Conservation (phyloP, 2,888 invertebrate genomes). For the Iphiclides podalirius region DNA sequence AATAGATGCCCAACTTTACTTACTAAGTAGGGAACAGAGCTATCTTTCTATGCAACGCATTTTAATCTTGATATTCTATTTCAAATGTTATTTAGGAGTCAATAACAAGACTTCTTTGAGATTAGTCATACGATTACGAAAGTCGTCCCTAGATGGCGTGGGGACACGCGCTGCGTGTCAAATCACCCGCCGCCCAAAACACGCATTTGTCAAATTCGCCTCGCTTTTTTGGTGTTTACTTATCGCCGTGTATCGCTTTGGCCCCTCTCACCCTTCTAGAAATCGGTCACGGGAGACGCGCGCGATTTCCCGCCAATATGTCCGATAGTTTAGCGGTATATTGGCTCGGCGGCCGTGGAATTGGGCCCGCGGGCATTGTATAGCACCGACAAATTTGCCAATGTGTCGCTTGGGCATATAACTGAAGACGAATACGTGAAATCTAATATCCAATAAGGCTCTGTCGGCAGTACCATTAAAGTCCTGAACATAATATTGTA, state of each 20-base stretch:
- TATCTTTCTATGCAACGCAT: too few species aligned
- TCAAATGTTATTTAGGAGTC: too few species aligned
- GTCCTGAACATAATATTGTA: too few species aligned
- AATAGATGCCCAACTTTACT: too few species aligned
- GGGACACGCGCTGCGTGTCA: conserved; percentile 43
- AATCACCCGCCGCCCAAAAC: conserved; percentile 68
- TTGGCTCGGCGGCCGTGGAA: conserved; percentile 41
- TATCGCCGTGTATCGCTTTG: conserved; percentile 50
- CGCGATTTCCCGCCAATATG: conserved; percentile 58
- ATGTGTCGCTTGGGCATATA: conserved; percentile 10
- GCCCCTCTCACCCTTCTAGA: conserved; percentile 52
- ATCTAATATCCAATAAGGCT: too few species aligned
- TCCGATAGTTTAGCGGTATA: conserved; percentile 64
- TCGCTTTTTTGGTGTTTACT: conserved; percentile 70
- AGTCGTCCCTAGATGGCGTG: conserved; percentile 25
- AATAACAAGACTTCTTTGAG: too few species aligned
- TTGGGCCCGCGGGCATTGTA: conserved; percentile 45
- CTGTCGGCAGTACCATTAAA: too few species aligned
- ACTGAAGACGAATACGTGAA: too few species aligned
- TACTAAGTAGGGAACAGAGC: too few species aligned
- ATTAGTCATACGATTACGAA: conserved; percentile 7
- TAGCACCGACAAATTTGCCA: conserved; percentile 18
- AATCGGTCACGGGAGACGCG: conserved; percentile 70
- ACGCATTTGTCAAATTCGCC: conserved; percentile 75
- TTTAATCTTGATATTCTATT: too few species aligned